Evolutionary conservation across 2,113 vertebrate genomes (phyloP).

Genomic region (Pedionomus torquatus): DNA sequence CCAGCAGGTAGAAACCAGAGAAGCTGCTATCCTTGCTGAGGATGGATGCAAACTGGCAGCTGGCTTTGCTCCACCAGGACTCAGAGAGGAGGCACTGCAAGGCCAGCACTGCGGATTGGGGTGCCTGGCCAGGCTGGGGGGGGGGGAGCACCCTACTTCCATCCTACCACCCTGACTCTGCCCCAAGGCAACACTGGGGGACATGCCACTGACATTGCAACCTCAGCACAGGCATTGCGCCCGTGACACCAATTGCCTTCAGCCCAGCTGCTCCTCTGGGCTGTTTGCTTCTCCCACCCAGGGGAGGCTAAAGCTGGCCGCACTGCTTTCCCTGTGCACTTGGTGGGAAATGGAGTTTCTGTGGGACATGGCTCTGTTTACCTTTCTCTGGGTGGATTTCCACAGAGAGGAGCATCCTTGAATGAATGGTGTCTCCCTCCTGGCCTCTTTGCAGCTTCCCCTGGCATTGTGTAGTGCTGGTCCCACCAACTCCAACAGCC

Average conservation of each 20-base stretch:
- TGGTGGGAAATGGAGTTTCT: background rate
- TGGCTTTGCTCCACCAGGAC: background rate
- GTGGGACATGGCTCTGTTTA: background rate
- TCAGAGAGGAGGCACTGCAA: background rate
- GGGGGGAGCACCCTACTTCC: background rate
- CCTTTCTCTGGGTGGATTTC: background rate
- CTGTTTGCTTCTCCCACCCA: background rate
- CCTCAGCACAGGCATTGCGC: background rate
- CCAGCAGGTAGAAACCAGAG: background rate
- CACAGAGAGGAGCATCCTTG: fast-evolving
- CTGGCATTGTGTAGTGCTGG: background rate
- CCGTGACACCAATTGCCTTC: background rate
- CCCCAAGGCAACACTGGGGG: background rate
- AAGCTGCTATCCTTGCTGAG: background rate
- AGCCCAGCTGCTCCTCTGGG: background rate
- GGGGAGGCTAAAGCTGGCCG: background rate
- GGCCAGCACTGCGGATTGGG: background rate
- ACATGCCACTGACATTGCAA: background rate
- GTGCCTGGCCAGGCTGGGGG: background rate
- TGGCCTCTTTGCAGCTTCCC: background rate
- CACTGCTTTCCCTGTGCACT: background rate
- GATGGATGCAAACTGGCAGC: background rate
- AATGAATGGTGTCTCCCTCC: background rate
- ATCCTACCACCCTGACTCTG: background rate
- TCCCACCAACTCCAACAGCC: background rate